Percentiles rank a stretch among this genome's conserved stretches.
phyloP scores from a whole-genome alignment of 2,113 vertebrate genomes.

The Sylvicapra grimmia region DNA sequence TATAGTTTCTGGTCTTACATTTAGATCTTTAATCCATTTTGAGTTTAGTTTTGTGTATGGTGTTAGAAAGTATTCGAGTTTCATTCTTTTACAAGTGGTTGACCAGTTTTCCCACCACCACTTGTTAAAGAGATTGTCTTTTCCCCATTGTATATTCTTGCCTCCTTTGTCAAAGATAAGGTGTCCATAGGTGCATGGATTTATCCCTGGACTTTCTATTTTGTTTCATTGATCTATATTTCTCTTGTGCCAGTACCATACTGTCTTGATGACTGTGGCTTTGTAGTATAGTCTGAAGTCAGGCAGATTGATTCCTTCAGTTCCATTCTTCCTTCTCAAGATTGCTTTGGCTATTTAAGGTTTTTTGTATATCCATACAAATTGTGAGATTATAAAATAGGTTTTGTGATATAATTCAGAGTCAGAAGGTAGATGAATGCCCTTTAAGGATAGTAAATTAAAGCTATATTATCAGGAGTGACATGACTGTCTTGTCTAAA shows the following conservation, averaged over 20 bases:
- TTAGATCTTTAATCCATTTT: not conserved
- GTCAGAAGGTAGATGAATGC: not conserved
- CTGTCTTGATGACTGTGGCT: not conserved
- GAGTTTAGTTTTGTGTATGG: not conserved
- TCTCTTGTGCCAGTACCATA: not conserved
- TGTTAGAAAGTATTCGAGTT: not conserved
- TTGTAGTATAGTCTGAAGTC: not conserved
- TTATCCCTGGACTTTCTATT: not conserved
- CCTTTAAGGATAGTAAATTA: not conserved
- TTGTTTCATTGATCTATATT: not conserved
- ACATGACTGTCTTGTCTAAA: not conserved
- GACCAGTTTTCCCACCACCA: not conserved
- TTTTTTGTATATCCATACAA: not conserved
- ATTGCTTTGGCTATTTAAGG: not conserved
- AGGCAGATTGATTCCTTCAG: not conserved
- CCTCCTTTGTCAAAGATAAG: not conserved
- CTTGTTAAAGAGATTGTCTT: not conserved
- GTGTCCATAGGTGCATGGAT: not conserved
- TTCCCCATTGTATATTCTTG: not conserved
- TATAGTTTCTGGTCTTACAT: not conserved
- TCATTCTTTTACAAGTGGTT: not conserved
- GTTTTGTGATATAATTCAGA: not conserved
- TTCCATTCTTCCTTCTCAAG: not conserved
- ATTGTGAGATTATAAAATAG: not conserved
- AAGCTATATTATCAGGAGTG: not conserved